Conservation (phyloP, 23 tunicate genomes). For the Aplidium turbinatum region DNA sequence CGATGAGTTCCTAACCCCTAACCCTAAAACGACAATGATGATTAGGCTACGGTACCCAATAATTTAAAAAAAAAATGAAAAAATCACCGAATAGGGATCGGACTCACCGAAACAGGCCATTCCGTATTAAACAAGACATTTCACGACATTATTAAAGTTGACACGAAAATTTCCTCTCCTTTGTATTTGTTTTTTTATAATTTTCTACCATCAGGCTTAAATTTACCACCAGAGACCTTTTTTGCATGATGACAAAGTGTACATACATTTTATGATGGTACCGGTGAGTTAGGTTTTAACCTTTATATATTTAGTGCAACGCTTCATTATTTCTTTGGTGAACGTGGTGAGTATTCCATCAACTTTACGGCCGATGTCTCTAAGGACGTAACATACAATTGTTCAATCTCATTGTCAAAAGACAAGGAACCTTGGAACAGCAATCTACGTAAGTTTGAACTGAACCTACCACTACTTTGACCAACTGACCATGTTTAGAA, state of each 20-base stretch:
- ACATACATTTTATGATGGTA: neutral
- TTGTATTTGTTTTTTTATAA: too few relatives aligned
- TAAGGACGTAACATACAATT: conserved; percentile 3
- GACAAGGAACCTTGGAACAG: conserved; percentile 48
- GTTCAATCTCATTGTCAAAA: conserved; percentile 7
- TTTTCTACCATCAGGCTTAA: too few relatives aligned
- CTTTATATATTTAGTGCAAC: conserved; percentile 28
- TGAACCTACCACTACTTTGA: neutral
- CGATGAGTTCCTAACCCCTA: too few relatives aligned
- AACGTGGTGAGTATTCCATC: conserved; percentile 63
- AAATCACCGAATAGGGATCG: too few relatives aligned
- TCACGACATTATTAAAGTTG: too few relatives aligned
- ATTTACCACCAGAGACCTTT: too few relatives aligned
- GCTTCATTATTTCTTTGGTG: conserved; percentile 62
- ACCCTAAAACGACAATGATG: too few relatives aligned
- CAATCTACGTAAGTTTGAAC: conserved; percentile 53
- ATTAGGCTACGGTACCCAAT: too few relatives aligned
- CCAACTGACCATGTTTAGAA: neutral
- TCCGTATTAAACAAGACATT: too few relatives aligned
- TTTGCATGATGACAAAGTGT: neutral
- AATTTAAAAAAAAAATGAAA: too few relatives aligned
- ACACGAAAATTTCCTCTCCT: too few relatives aligned
- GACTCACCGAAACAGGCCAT: too few relatives aligned
- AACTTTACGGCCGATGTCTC: conserved; percentile 12
- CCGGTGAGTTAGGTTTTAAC: neutral